A percentile compares a stretch with the other conserved stretches of the same genome.
These are phyloP conservation scores for Orussus abietinus DNA, from an alignment of 1,140 invertebrate species.

Conservation along the genomic window DNA sequence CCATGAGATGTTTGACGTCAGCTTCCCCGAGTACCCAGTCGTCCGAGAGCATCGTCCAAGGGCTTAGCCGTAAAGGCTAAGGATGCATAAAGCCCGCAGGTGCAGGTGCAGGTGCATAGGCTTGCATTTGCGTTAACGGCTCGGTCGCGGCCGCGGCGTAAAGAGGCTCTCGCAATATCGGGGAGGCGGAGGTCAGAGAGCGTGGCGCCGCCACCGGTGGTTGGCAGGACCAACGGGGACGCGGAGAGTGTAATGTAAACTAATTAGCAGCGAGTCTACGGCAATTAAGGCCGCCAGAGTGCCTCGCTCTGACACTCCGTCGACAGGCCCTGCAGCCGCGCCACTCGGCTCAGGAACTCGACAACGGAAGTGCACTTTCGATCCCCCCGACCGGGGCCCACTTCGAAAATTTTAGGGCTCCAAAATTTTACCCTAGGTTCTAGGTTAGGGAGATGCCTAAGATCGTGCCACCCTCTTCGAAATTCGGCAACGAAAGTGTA, in stretches of 20 bases:
- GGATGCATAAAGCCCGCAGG: slow-evolving; percentile 13
- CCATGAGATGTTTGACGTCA: no score
- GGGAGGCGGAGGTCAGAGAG: slow-evolving; percentile 26
- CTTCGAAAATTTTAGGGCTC: no score
- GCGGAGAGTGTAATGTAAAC: slow-evolving; percentile 53
- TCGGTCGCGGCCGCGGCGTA: slow-evolving; percentile 26
- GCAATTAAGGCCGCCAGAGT: slow-evolving; percentile 49
- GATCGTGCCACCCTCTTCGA: no score
- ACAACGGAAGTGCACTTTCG: no score
- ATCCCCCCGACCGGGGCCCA: no score
- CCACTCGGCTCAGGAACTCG: no score
- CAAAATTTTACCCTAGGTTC: no score
- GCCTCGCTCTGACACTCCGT: slow-evolving; percentile 42
- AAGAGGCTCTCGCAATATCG: slow-evolving; percentile 41
- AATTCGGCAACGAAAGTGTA: no score
- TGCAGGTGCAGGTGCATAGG: slow-evolving; percentile 5
- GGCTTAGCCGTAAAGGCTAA: slow-evolving; percentile 4
- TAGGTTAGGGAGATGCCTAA: no score
- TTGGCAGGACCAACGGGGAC: slow-evolving; percentile 37
- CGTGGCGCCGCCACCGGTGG: no score
- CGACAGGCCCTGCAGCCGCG: no score
- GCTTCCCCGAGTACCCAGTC: no score
- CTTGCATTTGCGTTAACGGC: slow-evolving; percentile 9
- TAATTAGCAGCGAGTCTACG: slow-evolving; percentile 51
- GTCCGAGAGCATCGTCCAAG: neutral